Conservation (phyloP, 2,888 invertebrate genomes). For the Rambutsinella grinnellia region DNA sequence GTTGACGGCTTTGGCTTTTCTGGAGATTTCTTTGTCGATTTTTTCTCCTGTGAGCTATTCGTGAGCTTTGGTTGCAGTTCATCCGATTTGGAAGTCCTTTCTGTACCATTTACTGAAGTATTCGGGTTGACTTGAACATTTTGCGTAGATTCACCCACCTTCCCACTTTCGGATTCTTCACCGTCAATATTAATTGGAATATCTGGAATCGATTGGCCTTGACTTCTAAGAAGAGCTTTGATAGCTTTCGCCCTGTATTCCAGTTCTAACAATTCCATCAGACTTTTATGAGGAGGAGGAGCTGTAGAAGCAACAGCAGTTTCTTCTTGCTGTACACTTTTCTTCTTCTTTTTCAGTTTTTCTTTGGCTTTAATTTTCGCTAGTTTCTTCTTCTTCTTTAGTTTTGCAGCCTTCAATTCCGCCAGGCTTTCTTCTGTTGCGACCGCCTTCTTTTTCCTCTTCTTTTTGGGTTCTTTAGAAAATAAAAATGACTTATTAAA, state of each 20-base stretch:
- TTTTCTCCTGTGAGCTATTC: not conserved
- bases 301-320: not conserved
- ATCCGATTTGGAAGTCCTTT: too few species aligned
- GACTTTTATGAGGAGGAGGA: constrained; percentile 49
- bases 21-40: not conserved
- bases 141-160: not conserved
- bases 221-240: constrained; percentile 70
- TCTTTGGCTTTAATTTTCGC: constrained; percentile 28
- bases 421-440: constrained; percentile 3
- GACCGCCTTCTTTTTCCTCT: constrained; percentile 36
- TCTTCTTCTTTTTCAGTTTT: constrained; percentile 42
- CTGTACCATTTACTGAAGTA: not conserved
- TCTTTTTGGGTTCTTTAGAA: constrained; percentile 42
- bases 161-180: constrained; percentile 6
- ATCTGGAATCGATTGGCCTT: constrained; percentile 59
- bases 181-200: constrained; percentile 43
- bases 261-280: constrained; percentile 70
- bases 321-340: constrained; percentile 3
- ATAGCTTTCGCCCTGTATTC: constrained; percentile 72
- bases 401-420: constrained; percentile 21
- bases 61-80: too few species aligned
- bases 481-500: too few species aligned
- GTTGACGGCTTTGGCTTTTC: not conserved
- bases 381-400: constrained; percentile 36
- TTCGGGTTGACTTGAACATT: not conserved